Evolutionary conservation across 2,113 vertebrate species (phyloP).

Genomic region (Pangasianodon gigas): DNA sequence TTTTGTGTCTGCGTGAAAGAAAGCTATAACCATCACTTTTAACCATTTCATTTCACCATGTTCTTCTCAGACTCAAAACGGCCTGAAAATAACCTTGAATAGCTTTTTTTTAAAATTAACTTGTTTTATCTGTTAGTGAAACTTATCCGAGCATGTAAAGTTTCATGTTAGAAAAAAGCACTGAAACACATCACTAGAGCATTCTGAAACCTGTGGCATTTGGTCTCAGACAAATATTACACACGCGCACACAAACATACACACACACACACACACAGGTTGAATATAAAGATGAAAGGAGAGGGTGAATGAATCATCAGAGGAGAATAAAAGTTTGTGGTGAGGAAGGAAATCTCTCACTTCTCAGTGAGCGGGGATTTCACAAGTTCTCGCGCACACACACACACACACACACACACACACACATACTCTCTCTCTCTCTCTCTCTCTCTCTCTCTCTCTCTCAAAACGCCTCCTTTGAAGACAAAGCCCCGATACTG

Average conservation of each 20-base stretch:
- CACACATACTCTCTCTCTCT: not conserved
- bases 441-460: not conserved
- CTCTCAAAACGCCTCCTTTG: slow-evolving; percentile 11
- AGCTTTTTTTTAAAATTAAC: not conserved
- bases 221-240: slow-evolving; percentile 25
- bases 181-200: slow-evolving; percentile 18
- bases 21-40: not conserved
- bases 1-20: not conserved
- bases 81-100: not conserved
- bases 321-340: slow-evolving; percentile 38
- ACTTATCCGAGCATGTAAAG: not conserved
- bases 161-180: not conserved
- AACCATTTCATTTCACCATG: not conserved
- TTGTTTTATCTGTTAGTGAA: not conserved
- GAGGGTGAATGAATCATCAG: slow-evolving; percentile 44
- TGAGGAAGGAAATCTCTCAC: slow-evolving; percentile 38
- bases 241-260: slow-evolving; percentile 42
- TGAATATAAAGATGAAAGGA: slow-evolving; percentile 37
- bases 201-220: slow-evolving; percentile 28
- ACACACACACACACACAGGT: slow-evolving; percentile 20
- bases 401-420: slow-evolving; percentile 32
- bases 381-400: not conserved
- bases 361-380: slow-evolving; percentile 41
- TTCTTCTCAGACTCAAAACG: not conserved
- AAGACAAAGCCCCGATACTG: not conserved